Percentiles rank a stretch among this genome's conserved stretches.
phyloP scores from a whole-genome alignment of 2,113 vertebrate species.

The Hydrochoerus hydrochaeris region DNA sequence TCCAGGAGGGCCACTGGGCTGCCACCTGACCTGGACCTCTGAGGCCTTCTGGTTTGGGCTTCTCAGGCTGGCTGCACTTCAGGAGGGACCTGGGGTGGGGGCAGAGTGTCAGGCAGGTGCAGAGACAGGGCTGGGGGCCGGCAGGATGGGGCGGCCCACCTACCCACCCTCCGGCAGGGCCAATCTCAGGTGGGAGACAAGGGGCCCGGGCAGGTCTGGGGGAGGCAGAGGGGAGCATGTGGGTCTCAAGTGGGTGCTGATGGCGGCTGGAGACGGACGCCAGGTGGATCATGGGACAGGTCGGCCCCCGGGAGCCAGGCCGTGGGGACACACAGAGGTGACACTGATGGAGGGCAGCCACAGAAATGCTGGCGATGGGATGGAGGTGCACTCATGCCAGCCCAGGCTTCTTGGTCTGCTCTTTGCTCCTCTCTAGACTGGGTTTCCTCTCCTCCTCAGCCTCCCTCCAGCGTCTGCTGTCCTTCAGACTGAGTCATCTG shows the following conservation, averaged over 20 bases:
- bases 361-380: not conserved
- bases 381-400: conserved; percentile 72
- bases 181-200: not conserved
- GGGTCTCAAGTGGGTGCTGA: not conserved
- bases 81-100: conserved; percentile 89
- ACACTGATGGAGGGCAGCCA: not conserved
- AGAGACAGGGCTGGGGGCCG: accelerated
- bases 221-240: not conserved
- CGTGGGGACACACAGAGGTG: not conserved
- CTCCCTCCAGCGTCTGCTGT: conserved; percentile 80
- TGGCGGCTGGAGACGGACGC: conserved; percentile 74
- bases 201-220: not conserved
- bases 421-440: conserved; percentile 78
- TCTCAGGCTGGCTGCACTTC: conserved; percentile 92
- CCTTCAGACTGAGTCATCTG: conserved; percentile 82
- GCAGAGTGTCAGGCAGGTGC: conserved; percentile 45
- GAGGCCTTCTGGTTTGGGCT: conserved; percentile 94
- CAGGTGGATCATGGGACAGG: not conserved
- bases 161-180: not conserved
- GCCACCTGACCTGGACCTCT: conserved; percentile 90
- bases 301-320: not conserved
- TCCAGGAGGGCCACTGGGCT: conserved; percentile 86
- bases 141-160: not conserved
- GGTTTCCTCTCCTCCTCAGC: conserved; percentile 80
- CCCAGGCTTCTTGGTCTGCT: conserved; percentile 78